Percentiles rank a stretch among this genome's conserved stretches.
Conservation (phyloP, 2,888 invertebrate genomes). For the Ferdinandea cuprea region DNA sequence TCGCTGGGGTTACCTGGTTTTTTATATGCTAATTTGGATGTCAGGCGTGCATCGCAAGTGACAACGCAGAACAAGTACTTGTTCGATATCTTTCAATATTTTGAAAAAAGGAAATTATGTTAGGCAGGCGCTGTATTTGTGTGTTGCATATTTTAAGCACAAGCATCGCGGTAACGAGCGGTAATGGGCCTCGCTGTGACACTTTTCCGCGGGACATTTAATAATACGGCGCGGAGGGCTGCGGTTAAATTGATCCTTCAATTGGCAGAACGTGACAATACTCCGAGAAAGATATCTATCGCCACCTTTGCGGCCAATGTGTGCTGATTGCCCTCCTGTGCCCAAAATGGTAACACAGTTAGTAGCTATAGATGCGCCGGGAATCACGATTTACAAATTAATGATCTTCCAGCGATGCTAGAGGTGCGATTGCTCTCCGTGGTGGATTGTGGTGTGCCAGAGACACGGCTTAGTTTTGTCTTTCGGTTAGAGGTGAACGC, state of each 20-base stretch:
- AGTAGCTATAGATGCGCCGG: constrained; percentile 48
- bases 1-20: constrained; percentile 32
- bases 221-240: constrained; percentile 18
- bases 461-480: constrained; percentile 35
- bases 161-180: constrained; percentile 56
- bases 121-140: constrained; percentile 4
- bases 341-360: constrained; percentile 72
- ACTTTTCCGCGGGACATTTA: constrained; percentile 54
- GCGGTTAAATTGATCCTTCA: constrained; percentile 70
- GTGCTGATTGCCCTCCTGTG: constrained; percentile 57
- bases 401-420: constrained; percentile 69
- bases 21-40: constrained; percentile 72
- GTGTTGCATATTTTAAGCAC: constrained; percentile 57
- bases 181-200: constrained; percentile 59
- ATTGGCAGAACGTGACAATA: constrained; percentile 74
- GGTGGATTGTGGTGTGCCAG: constrained; percentile 33
- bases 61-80: constrained; percentile 65
- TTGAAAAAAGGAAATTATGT: constrained; percentile 61
- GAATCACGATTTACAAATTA: constrained; percentile 75
- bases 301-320: constrained; percentile 60
- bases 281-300: constrained; percentile 64
- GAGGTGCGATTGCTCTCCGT: constrained; percentile 60
- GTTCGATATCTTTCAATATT: constrained; percentile 73
- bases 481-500: constrained; percentile 63
- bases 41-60: constrained; percentile 69